Percentiles rank a stretch among this genome's conserved stretches.
phyloP scores from a whole-genome alignment of 2,113 vertebrate genomes.

The Toxotes chatareus region DNA sequence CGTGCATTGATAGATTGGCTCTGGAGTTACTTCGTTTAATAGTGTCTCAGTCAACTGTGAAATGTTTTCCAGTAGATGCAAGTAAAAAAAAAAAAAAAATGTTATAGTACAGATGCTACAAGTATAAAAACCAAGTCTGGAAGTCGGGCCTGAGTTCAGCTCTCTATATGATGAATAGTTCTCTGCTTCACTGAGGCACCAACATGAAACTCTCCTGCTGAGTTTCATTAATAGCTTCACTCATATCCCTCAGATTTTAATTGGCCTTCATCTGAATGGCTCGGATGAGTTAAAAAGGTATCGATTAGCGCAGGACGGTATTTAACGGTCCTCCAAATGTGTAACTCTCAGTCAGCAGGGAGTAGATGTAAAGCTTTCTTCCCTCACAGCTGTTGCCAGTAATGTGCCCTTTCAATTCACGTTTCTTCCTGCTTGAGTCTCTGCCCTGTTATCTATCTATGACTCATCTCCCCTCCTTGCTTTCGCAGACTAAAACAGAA shows the following conservation, averaged over 20 bases:
- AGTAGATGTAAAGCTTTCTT: slow-evolving; percentile 6
- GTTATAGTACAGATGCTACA: neutral
- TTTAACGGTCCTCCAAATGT: slow-evolving; percentile 9
- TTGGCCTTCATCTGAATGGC: neutral
- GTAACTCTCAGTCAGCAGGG: slow-evolving; percentile 7
- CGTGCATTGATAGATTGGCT: slow-evolving; percentile 33
- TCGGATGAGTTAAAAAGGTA: neutral
- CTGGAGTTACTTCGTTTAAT: slow-evolving; percentile 34
- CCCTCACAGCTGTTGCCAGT: slow-evolving; percentile 21
- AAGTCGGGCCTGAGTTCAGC: neutral
- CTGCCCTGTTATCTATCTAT: slow-evolving; percentile 22
- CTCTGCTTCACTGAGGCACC: neutral
- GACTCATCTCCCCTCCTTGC: slow-evolving; percentile 48
- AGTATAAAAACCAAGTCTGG: neutral
- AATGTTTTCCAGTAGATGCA: slow-evolving; percentile 24
- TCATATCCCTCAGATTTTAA: neutral
- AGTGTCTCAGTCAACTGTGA: slow-evolving; percentile 33
- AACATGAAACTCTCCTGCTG: slow-evolving; percentile 3
- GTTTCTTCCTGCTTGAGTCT: slow-evolving; percentile 14
- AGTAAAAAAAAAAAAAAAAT: neutral
- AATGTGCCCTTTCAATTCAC: slow-evolving; percentile 37
- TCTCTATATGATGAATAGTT: slow-evolving; percentile 4
- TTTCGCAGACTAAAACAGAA: slow-evolving; percentile 13
- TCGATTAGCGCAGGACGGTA: neutral
- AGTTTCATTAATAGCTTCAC: slow-evolving; percentile 4